phyloP scores from a whole-genome alignment of 2,797 vertebrate species.

The Poeciliopsis gracilis region DNA sequence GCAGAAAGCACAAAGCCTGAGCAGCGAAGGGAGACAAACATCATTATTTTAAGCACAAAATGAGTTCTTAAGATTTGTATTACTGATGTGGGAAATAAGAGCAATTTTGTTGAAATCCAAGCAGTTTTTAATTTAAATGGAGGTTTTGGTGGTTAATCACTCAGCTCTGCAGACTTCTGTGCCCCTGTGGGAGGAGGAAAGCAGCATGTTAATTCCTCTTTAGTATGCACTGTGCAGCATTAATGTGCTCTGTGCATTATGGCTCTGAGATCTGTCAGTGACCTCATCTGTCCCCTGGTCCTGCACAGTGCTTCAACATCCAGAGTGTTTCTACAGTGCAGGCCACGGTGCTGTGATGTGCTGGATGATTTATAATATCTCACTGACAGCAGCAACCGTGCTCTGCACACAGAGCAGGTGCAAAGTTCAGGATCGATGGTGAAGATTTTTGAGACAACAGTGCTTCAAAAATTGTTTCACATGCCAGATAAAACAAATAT shows the following conservation, averaged over 20 bases:
- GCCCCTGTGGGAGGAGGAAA: constrained; percentile 5
- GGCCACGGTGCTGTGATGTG: constrained; percentile 6
- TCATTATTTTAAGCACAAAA: background rate
- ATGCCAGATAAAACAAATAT: background rate
- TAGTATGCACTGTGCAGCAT: constrained; percentile 35
- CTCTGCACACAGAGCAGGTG: background rate
- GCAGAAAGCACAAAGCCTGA: background rate
- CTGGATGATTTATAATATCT: constrained; percentile 1
- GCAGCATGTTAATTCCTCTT: constrained; percentile 40
- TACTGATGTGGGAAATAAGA: background rate
- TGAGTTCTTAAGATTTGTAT: background rate
- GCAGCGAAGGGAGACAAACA: background rate
- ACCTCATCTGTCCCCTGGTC: constrained; percentile 28
- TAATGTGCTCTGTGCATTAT: constrained; percentile 30
- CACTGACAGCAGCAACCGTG: background rate
- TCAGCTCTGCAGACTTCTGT: constrained; percentile 18
- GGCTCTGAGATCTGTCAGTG: constrained; percentile 27
- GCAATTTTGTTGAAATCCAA: background rate
- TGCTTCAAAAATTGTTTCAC: background rate
- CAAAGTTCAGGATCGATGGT: background rate
- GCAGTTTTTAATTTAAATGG: background rate
- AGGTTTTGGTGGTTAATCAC: constrained; percentile 26
- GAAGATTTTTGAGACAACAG: background rate
- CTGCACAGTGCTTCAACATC: constrained; percentile 13
- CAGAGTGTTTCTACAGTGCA: constrained; percentile 1